Percentiles rank a stretch among this genome's conserved stretches.
Conservation (phyloP, 2,113 vertebrate species). For the Nyctereutes procyonoides region DNA sequence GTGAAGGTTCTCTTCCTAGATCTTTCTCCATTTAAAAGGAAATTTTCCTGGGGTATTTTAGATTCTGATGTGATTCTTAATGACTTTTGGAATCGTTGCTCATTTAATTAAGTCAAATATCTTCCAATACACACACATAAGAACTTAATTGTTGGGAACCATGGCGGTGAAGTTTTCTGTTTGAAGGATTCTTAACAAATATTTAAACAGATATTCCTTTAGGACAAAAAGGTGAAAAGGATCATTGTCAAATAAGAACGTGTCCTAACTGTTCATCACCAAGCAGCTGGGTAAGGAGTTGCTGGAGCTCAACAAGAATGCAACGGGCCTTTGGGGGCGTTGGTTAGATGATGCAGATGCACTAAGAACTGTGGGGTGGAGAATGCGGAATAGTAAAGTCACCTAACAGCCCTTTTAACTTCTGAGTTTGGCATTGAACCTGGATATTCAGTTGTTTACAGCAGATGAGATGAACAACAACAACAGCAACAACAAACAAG, state of each 20-base stretch:
- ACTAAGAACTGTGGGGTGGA: not conserved
- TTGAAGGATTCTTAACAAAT: not conserved
- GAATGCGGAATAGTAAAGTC: not conserved
- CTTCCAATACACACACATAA: not conserved
- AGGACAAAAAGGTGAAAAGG: not conserved
- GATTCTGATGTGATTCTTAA: not conserved
- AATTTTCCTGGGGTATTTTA: not conserved
- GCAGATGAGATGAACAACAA: not conserved
- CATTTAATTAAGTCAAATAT: not conserved
- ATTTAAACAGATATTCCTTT: not conserved
- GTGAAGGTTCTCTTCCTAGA: slow-evolving; percentile 17
- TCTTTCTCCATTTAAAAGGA: not conserved
- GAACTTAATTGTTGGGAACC: not conserved
- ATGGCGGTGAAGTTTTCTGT: not conserved
- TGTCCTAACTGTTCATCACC: not conserved
- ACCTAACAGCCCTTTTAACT: slow-evolving; percentile 28
- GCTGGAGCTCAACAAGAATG: not conserved
- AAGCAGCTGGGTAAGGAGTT: not conserved
- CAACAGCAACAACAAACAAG: not conserved
- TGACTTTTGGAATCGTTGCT: not conserved
- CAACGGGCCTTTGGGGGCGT: not conserved
- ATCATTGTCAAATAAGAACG: slow-evolving; percentile 6
- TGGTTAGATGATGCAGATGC: slow-evolving; percentile 21
- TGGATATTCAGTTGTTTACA: not conserved
- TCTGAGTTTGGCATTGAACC: slow-evolving; percentile 8